Percentiles rank a stretch among this genome's conserved stretches.
phyloP scores from a whole-genome alignment of 1,140 invertebrate species.

The Frieseomelitta varia region DNA sequence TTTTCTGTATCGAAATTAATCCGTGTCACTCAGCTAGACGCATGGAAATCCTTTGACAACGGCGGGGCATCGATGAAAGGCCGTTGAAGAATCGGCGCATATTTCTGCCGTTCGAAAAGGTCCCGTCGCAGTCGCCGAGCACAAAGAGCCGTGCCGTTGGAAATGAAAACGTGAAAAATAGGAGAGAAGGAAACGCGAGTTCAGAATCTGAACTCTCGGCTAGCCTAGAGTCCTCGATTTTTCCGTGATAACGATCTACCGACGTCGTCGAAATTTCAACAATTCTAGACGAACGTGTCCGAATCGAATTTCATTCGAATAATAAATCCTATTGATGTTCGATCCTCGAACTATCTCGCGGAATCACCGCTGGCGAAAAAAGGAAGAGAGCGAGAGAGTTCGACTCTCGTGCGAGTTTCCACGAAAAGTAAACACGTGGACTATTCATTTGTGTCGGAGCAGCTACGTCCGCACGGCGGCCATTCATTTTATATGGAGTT shows the following conservation, averaged over 20 bases:
- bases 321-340: too few relatives aligned
- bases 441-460: neutral
- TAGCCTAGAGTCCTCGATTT: slow-evolving; percentile 6
- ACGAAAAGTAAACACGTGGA: neutral
- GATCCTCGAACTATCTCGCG: neutral
- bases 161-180: slow-evolving; percentile 38
- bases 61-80: slow-evolving; percentile 47
- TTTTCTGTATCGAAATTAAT: slow-evolving; percentile 51
- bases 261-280: too few relatives aligned
- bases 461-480: neutral
- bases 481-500: neutral
- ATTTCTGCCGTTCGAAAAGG: slow-evolving; percentile 55
- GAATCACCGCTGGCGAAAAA: neutral
- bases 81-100: slow-evolving; percentile 51
- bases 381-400: too few relatives aligned
- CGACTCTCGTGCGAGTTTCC: neutral
- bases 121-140: slow-evolving; percentile 5
- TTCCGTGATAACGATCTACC: neutral
- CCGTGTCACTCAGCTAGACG: slow-evolving; percentile 5
- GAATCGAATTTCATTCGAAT: neutral
- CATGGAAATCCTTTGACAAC: slow-evolving; percentile 47
- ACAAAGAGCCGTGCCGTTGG: slow-evolving; percentile 24
- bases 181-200: slow-evolving; percentile 6
- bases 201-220: neutral
- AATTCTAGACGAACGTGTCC: neutral